Evolutionary conservation across 2,888 invertebrate species (phyloP).

Genomic region (Dynastes grantii): DNA sequence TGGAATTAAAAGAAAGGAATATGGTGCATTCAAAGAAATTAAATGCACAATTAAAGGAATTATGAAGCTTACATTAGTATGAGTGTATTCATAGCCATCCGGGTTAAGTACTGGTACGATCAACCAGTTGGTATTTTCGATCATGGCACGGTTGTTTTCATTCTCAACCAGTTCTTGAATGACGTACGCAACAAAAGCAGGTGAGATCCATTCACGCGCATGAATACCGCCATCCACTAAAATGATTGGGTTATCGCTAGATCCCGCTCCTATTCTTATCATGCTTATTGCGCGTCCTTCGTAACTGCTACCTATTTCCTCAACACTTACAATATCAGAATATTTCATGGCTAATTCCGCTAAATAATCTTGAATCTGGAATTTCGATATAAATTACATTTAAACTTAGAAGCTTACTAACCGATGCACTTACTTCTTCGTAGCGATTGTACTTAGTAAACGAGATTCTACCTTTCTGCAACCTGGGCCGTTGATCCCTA

Average conservation of each 20-base stretch:
- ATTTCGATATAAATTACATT: slow-evolving; percentile 4
- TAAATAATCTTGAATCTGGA: slow-evolving; percentile 68
- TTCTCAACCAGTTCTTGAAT: slow-evolving; percentile 78
- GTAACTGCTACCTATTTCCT: slow-evolving; percentile 74
- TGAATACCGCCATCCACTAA: slow-evolving; percentile 78
- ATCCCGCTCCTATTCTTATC: slow-evolving; percentile 76
- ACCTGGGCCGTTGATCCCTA: slow-evolving; percentile 61
- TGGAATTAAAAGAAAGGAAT: slow-evolving; percentile 62
- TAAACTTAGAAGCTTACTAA: neutral
- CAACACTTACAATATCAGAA: slow-evolving; percentile 72
- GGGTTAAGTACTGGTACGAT: slow-evolving; percentile 80
- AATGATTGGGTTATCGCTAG: slow-evolving; percentile 73
- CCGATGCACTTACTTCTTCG: slow-evolving; percentile 57
- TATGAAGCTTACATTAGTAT: slow-evolving; percentile 68
- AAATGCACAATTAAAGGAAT: neutral
- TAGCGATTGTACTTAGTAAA: slow-evolving; percentile 71
- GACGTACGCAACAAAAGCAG: slow-evolving; percentile 77
- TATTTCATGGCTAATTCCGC: slow-evolving; percentile 70
- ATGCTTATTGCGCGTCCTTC: slow-evolving; percentile 76
- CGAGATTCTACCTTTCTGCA: slow-evolving; percentile 65
- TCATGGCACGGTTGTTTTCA: slow-evolving; percentile 72
- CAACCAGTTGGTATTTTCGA: slow-evolving; percentile 78
- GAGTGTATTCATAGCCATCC: slow-evolving; percentile 80
- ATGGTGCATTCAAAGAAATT: neutral
- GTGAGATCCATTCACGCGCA: slow-evolving; percentile 82